Evolutionary conservation across 2,113 vertebrate genomes (phyloP).

Genomic region (Pavo muticus): DNA sequence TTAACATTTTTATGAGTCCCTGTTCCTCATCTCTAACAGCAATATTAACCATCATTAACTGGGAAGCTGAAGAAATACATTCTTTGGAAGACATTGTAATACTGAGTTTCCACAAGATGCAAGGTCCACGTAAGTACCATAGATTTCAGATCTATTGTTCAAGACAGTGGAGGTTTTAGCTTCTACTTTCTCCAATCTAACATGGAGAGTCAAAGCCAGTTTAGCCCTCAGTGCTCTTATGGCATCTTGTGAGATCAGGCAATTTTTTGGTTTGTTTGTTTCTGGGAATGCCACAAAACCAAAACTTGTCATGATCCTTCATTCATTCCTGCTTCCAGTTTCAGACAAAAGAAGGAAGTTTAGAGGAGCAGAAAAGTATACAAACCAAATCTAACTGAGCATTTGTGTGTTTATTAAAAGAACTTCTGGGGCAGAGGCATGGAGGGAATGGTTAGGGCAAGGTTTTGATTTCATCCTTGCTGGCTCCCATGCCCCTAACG

Average conservation of each 20-base stretch:
- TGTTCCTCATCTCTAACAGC: not conserved
- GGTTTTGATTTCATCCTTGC: slow-evolving; percentile 48
- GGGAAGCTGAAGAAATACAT: not conserved
- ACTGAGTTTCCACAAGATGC: not conserved
- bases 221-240: not conserved
- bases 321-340: slow-evolving; percentile 14
- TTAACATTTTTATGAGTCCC: slow-evolving; percentile 26
- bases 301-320: slow-evolving; percentile 13
- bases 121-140: not conserved
- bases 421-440: not conserved
- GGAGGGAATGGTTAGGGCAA: slow-evolving; percentile 2
- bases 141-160: not conserved
- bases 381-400: slow-evolving; percentile 1
- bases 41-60: not conserved
- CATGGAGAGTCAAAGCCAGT: not conserved
- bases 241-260: not conserved
- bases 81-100: not conserved
- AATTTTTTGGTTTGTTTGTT: not conserved
- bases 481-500: slow-evolving; percentile 53
- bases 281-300: slow-evolving; percentile 37
- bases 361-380: slow-evolving; percentile 33
- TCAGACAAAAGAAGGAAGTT: slow-evolving; percentile 23
- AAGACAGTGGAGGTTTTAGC: not conserved
- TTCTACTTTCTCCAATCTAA: not conserved
- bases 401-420: slow-evolving; percentile 21